A percentile compares a stretch with the other conserved stretches of the same genome.
Evolutionary conservation across 2,113 vertebrate genomes (phyloP).

Genomic region (Nanorana parkeri): DNA sequence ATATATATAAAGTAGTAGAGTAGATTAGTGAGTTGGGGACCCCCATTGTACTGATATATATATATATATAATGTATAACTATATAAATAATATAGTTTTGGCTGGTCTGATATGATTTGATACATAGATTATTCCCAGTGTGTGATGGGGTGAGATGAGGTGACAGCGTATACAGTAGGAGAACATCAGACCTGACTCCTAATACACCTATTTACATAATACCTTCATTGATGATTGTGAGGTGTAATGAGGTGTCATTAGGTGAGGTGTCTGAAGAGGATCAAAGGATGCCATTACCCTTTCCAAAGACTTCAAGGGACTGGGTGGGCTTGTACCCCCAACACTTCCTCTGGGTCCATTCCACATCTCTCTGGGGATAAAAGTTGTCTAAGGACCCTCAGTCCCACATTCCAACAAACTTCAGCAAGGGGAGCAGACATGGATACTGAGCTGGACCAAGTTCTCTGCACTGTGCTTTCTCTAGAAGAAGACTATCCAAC

Average conservation of each 20-base stretch:
- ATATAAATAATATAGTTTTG: too few species aligned
- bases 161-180: not conserved
- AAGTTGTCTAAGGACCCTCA: not conserved
- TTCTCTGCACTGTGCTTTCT: slow-evolving; percentile 17
- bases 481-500: slow-evolving; percentile 31
- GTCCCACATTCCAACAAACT: not conserved
- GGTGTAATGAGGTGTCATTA: not conserved
- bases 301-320: not conserved
- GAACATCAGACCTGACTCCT: not conserved
- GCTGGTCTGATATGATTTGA: too few species aligned
- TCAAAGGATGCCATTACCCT: slow-evolving; percentile 3
- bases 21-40: too few species aligned
- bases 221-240: not conserved
- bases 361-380: not conserved
- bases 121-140: too few species aligned
- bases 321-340: not conserved
- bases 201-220: not conserved
- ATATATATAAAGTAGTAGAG: too few species aligned
- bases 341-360: not conserved
- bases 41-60: too few species aligned
- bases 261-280: not conserved
- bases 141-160: too few species aligned
- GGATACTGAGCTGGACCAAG: slow-evolving; percentile 19
- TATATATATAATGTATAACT: too few species aligned
- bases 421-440: not conserved